Conservation (phyloP, 2,797 vertebrate genomes). For the Epinephelus malabaricus region DNA sequence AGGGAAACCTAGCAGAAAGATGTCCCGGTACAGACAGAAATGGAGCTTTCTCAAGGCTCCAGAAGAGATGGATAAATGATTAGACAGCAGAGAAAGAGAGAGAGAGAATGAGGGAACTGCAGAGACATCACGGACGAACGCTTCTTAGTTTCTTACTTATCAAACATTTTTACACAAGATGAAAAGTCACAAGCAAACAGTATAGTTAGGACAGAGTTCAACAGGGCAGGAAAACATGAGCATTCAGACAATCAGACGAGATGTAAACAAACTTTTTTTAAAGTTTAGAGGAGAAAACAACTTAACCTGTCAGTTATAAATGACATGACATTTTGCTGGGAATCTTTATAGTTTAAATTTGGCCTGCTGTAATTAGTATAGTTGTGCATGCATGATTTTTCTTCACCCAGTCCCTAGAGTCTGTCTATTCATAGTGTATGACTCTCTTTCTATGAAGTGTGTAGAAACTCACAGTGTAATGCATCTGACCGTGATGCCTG, state of each 20-base stretch:
- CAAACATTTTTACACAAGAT: conserved; percentile 18
- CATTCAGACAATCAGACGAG: neutral
- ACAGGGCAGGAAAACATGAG: neutral
- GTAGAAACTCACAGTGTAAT: conserved; percentile 3
- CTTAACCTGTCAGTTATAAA: neutral
- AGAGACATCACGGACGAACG: conserved; percentile 4
- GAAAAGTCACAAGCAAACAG: conserved; percentile 5
- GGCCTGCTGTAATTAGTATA: neutral
- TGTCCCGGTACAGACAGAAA: conserved; percentile 71
- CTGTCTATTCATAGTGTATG: neutral
- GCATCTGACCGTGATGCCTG: conserved; percentile 8
- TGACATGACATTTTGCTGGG: neutral
- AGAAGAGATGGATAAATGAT: conserved; percentile 60
- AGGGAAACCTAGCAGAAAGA: conserved; percentile 80
- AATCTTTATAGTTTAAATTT: neutral
- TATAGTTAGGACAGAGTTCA: neutral
- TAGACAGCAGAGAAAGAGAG: conserved; percentile 35
- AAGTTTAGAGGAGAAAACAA: neutral
- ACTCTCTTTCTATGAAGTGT: conserved; percentile 7
- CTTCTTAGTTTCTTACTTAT: conserved; percentile 12
- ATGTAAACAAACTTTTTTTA: neutral
- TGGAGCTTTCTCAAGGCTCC: conserved; percentile 64
- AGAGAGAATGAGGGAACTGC: conserved; percentile 21
- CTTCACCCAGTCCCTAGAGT: neutral
- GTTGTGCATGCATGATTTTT: neutral